Evolutionary conservation across 2,888 invertebrate genomes (phyloP).

Genomic region (Xestobium rufovillosum): DNA sequence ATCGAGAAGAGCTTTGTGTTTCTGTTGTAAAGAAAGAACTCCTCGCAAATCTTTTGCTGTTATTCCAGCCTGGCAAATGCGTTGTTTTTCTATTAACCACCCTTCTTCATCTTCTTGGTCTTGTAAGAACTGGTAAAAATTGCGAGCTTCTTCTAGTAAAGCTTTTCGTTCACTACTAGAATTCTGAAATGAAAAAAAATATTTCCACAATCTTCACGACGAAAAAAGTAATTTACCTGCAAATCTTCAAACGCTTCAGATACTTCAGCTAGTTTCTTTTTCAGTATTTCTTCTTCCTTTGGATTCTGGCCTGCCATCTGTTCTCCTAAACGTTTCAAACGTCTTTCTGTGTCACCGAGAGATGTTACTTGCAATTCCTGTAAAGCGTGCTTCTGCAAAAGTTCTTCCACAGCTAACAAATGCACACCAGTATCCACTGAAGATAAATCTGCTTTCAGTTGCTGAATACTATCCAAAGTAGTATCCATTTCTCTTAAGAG

Average conservation of each 20-base stretch:
- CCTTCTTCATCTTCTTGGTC: conserved; percentile 97
- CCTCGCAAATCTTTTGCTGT: conserved; percentile 89
- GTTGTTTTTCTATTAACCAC: conserved; percentile 92
- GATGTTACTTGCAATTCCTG: conserved; percentile 88
- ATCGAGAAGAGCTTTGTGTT: conserved; percentile 83
- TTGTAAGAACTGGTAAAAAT: conserved; percentile 91
- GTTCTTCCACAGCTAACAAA: conserved; percentile 87
- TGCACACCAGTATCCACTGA: conserved; percentile 91
- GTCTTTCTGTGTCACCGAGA: conserved; percentile 75
- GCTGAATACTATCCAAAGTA: conserved; percentile 72
- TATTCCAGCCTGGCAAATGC: conserved; percentile 87
- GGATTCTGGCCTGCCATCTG: conserved; percentile 44
- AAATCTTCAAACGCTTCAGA: conserved; percentile 62
- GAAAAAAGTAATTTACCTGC: conserved; percentile 45
- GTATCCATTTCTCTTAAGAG: conserved; percentile 89
- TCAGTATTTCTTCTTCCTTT: conserved; percentile 52
- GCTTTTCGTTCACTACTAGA: conserved; percentile 71
- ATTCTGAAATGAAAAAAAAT: conserved; percentile 44
- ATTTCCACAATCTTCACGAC: conserved; percentile 6
- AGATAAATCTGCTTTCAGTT: conserved; percentile 67
- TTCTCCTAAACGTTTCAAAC: conserved; percentile 62
- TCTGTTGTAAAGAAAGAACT: conserved; percentile 82
- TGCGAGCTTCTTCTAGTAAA: conserved; percentile 83
- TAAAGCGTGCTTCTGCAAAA: conserved; percentile 88
- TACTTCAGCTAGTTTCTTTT: conserved; percentile 66